Evolutionary conservation across 1,140 invertebrate species (phyloP).

Genomic region (Goniozus legneri): DNA sequence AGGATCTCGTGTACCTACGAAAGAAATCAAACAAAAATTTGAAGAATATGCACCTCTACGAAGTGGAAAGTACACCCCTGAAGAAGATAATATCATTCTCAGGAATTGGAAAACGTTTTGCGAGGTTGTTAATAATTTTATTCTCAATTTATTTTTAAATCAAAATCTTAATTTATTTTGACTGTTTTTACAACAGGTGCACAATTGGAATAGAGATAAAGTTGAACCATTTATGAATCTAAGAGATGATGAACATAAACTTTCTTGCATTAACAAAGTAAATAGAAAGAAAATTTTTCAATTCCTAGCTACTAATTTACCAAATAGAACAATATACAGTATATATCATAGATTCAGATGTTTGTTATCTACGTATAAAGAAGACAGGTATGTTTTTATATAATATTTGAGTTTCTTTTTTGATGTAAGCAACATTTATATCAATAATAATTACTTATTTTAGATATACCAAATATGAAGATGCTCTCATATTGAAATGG

Average conservation of each 20-base stretch:
- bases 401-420: background rate
- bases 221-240: slow-evolving; percentile 29
- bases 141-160: background rate
- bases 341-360: slow-evolving; percentile 37
- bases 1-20: slow-evolving; percentile 20
- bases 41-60: slow-evolving; percentile 17
- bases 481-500: slow-evolving; percentile 31
- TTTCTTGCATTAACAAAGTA: slow-evolving; percentile 15
- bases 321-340: slow-evolving; percentile 35
- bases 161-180: slow-evolving; percentile 2
- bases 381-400: background rate
- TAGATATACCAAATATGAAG: slow-evolving; percentile 29
- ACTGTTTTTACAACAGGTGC: slow-evolving; percentile 20
- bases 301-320: slow-evolving; percentile 37
- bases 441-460: slow-evolving; percentile 2
- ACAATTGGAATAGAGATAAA: slow-evolving; percentile 26
- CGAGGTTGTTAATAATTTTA: slow-evolving; percentile 20
- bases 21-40: slow-evolving; percentile 22
- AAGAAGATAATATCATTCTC: slow-evolving; percentile 30
- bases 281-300: slow-evolving; percentile 36
- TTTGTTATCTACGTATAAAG: background rate
- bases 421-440: background rate
- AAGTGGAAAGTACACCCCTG: slow-evolving; percentile 19
- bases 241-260: slow-evolving; percentile 3
- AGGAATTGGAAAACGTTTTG: slow-evolving; percentile 41